Evolutionary conservation across 23 tunicate genomes (phyloP).

Genomic region (Ciona savignyi): DNA sequence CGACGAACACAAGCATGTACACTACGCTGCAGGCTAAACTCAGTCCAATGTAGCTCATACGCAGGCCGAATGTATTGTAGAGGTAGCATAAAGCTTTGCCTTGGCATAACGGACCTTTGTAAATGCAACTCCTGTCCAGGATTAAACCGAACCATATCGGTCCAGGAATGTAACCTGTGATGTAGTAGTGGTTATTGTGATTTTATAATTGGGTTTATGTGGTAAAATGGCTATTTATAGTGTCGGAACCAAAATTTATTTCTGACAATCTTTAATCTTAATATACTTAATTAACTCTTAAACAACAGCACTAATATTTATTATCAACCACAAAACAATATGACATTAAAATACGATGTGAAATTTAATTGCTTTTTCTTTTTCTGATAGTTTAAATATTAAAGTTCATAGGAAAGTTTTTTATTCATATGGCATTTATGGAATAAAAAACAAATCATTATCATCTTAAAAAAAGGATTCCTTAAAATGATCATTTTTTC

Average conservation of each 20-base stretch:
- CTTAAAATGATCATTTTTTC: too few species aligned
- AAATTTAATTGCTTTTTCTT: too few species aligned
- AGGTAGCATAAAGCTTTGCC: slow-evolving; percentile 57
- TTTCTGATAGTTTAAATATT: too few species aligned
- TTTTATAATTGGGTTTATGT: neutral
- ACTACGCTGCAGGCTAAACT: slow-evolving; percentile 31
- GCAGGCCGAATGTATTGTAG: slow-evolving; percentile 61
- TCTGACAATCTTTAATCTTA: too few species aligned
- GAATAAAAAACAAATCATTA: too few species aligned
- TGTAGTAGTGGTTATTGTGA: neutral
- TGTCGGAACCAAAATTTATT: neutral
- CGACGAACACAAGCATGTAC: slow-evolving; percentile 30
- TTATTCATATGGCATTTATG: too few species aligned
- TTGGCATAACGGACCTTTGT: slow-evolving; percentile 59
- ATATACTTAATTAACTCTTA: too few species aligned
- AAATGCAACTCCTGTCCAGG: slow-evolving; percentile 66
- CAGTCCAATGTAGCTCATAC: slow-evolving; percentile 52
- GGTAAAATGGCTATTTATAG: neutral
- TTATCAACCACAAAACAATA: too few species aligned
- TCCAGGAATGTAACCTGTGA: slow-evolving; percentile 66
- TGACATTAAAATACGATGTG: too few species aligned
- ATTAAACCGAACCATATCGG: slow-evolving; percentile 84
- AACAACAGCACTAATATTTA: too few species aligned
- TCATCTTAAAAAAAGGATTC: too few species aligned
- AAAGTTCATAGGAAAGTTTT: too few species aligned